These are phyloP conservation scores for Theristicus caerulescens DNA, from an alignment of 2,113 vertebrate species.

Conservation along the genomic window DNA sequence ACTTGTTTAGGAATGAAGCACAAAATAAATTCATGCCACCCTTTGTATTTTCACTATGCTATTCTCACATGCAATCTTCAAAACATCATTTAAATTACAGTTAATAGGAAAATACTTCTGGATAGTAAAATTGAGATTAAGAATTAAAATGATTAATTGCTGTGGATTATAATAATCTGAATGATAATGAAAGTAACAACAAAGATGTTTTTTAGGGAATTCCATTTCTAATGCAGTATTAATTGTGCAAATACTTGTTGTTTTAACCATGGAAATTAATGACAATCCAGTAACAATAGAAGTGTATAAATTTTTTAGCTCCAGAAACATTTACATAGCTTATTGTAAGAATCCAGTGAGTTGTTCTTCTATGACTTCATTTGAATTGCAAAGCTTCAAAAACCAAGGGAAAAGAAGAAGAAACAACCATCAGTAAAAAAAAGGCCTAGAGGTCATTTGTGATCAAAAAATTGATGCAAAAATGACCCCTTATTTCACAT, in stretches of 20 bases:
- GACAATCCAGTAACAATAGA: not conserved
- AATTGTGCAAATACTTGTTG: not conserved
- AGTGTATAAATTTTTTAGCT: not conserved
- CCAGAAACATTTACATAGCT: not conserved
- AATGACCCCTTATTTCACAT: not conserved
- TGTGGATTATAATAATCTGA: not conserved
- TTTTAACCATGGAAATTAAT: not conserved
- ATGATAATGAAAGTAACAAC: not conserved
- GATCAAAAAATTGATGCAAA: not conserved
- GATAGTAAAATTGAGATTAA: not conserved
- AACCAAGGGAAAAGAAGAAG: not conserved
- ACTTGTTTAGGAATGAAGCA: not conserved
- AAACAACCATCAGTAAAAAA: not conserved
- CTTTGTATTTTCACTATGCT: not conserved
- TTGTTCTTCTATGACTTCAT: not conserved
- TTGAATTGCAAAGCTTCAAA: not conserved
- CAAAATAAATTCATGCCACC: not conserved
- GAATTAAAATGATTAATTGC: not conserved
- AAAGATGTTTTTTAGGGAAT: not conserved
- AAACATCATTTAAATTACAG: not conserved
- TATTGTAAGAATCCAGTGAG: not conserved
- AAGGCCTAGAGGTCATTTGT: not conserved
- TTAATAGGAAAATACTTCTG: not conserved
- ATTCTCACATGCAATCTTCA: not conserved
- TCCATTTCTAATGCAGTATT: not conserved